Evolutionary conservation across 53 echinoderm and acorn worm species (phyloP), one percentile per base, ranked within the genome.

Genomic region (Luidia sarsii): DNA sequence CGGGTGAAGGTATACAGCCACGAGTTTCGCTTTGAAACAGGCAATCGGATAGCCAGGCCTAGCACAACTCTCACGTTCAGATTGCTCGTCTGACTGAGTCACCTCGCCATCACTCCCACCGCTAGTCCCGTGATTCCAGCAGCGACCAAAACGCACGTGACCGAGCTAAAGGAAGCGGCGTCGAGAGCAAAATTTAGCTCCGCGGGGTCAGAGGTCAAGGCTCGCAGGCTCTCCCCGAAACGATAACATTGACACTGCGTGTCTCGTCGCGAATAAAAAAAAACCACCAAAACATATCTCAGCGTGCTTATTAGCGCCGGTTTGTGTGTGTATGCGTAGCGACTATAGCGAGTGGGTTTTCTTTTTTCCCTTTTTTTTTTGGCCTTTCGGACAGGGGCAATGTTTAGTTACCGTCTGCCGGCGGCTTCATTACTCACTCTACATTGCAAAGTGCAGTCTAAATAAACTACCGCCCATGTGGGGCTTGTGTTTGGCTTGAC

Each of bases 381-480:
- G 6, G 11, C 6, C 11, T 41, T 41, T 41, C 6, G 41, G 41
- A 14, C 11, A 14, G 25, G 64, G 38, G 36, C 74, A 57, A 31
- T 74, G 74, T 74, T 74, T 74, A 55, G 77, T 77, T 77, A 22
- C 31, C 30, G 77, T 77, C 77, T 77, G 77, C 61, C 60, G 45
- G 45, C 59, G 6, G 48, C 46, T 46, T 77, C 77, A 59, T 77
- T 77, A 77, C 30, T 77, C 77, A 77, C 45, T 57, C 77, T 46
- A 77, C 77, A 77, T 77, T 18, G 77, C 61, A 77, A 77, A 77
- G 77, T 77, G 77, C 77, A 77, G 77, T 77, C 77, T 77, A 77
- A 77, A 77, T 77, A 77, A 77, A 77, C 77, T 37, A n/a, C 35
- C 25, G 10, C 16, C 60, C 31, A 27, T 19, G 27, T 14, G 30